A percentile compares a stretch with the other conserved stretches of the same genome.
Evolutionary conservation across 2,888 invertebrate genomes (phyloP).

Genomic region (Nomada flava): DNA sequence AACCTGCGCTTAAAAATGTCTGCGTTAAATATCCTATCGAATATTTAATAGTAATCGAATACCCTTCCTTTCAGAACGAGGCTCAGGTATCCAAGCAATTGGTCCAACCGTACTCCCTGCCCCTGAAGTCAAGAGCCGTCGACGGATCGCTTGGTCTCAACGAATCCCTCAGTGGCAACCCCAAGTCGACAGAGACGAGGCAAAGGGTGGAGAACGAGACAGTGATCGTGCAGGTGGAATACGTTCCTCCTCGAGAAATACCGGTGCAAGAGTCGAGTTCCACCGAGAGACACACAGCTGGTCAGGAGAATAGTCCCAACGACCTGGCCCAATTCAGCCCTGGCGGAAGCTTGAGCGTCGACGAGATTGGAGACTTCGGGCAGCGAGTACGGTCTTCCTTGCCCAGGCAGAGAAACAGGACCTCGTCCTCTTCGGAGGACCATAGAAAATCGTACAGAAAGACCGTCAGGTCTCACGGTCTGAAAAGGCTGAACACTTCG

Average conservation of each 20-base stretch:
- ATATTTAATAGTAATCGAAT: neutral
- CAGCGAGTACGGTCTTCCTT: slow-evolving; percentile 37
- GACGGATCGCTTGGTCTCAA: neutral
- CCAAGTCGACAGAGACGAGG: slow-evolving; percentile 6
- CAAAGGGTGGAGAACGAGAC: slow-evolving; percentile 26
- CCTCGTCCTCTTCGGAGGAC: slow-evolving; percentile 1
- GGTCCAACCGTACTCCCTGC: slow-evolving; percentile 42
- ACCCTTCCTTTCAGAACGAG: slow-evolving; percentile 42
- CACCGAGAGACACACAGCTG: neutral
- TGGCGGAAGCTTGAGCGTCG: slow-evolving; percentile 9
- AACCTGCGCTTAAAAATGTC: too few species aligned
- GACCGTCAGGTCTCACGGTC: neutral
- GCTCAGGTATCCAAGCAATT: slow-evolving; percentile 31
- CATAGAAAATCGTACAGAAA: slow-evolving; percentile 24
- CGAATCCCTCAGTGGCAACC: neutral
- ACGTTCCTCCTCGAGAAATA: slow-evolving; percentile 30
- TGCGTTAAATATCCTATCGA: neutral
- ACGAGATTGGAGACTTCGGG: slow-evolving; percentile 46
- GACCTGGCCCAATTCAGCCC: slow-evolving; percentile 13
- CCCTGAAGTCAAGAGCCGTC: neutral
- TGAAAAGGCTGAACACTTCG: slow-evolving; percentile 18
- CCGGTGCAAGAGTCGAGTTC: neutral
- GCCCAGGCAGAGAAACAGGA: neutral
- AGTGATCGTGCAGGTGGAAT: slow-evolving; percentile 14
- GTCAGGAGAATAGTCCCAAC: slow-evolving; percentile 4